Conservation (phyloP, 2,797 vertebrate species). For the Megaceryle alcyon region DNA sequence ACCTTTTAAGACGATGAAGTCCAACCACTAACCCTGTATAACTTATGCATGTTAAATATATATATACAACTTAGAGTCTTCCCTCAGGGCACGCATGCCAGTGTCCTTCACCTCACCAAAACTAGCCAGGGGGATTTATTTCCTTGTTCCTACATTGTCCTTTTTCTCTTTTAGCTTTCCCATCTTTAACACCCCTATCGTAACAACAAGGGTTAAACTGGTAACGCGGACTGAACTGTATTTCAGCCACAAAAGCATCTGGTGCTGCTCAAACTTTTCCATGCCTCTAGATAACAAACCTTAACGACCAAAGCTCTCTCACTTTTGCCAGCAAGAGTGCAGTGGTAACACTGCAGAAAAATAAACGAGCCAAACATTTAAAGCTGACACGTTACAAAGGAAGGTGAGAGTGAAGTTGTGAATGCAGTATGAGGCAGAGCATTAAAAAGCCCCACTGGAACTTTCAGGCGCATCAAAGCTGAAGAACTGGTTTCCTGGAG, state of each 20-base stretch:
- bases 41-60: no score
- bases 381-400: not conserved
- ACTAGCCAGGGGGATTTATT: not conserved
- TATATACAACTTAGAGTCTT: not conserved
- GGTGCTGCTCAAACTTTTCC: not conserved
- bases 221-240: not conserved
- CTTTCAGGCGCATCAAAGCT: not conserved
- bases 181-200: not conserved
- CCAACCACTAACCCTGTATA: not conserved
- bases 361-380: not conserved
- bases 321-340: not conserved
- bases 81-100: not conserved
- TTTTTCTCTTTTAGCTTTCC: not conserved
- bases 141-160: not conserved
- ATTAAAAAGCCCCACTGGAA: not conserved
- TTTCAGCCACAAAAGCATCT: not conserved
- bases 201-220: not conserved
- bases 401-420: not conserved
- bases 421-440: not conserved
- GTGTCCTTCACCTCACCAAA: not conserved
- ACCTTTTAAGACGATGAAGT: not conserved
- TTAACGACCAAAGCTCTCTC: not conserved
- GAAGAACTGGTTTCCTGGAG: not conserved
- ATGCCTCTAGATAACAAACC: not conserved
- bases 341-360: not conserved